phyloP scores from a whole-genome alignment of 2,888 invertebrate genomes.

The Rhodophaea formosa region DNA sequence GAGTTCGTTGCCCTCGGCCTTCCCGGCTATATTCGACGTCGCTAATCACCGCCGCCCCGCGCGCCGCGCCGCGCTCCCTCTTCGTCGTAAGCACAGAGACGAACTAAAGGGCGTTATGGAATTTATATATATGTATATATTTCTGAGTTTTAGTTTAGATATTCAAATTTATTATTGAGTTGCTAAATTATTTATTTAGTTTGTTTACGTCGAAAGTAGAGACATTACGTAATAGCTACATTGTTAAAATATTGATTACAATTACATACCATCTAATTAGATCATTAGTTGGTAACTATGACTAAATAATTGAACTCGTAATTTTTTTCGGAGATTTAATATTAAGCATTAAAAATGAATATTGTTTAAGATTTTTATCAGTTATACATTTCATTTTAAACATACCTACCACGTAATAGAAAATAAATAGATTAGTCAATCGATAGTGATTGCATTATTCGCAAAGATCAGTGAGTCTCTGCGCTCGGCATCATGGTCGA shows the following conservation, averaged over 20 bases:
- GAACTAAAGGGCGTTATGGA: constrained; percentile 35
- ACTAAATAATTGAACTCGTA: no score
- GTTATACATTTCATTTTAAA: neutral
- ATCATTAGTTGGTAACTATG: no score
- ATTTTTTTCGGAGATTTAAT: no score
- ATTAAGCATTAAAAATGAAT: no score
- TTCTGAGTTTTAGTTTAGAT: neutral
- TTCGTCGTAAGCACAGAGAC: constrained; percentile 44
- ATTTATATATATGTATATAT: no score
- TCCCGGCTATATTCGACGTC: constrained; percentile 78
- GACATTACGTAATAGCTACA: no score
- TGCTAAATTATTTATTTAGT: no score
- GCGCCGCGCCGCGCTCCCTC: constrained; percentile 39
- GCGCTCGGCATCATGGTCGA: constrained; percentile 65
- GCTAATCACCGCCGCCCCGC: constrained; percentile 62
- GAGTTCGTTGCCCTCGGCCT: constrained; percentile 81
- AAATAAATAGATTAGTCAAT: constrained; percentile 41
- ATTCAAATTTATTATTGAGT: no score
- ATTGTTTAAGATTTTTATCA: neutral
- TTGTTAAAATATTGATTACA: no score
- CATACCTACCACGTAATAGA: neutral
- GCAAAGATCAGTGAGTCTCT: constrained; percentile 56
- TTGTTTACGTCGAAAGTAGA: no score
- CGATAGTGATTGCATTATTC: constrained; percentile 56
- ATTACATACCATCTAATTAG: no score